Conservation (phyloP, 2,113 vertebrate genomes). For the Perca schrenkii region DNA sequence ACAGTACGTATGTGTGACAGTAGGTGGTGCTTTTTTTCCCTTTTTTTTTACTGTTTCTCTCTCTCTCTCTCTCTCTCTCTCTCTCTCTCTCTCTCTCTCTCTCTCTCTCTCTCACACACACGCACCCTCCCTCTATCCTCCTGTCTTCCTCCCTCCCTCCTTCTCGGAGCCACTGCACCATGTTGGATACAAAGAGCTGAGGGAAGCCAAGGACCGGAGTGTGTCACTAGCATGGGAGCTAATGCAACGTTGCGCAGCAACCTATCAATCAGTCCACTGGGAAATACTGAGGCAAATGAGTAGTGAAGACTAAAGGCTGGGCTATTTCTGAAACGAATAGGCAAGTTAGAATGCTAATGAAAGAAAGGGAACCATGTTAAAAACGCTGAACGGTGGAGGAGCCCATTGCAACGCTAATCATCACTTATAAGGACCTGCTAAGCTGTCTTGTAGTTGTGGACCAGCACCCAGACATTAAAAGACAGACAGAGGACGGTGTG, state of each 20-base stretch:
- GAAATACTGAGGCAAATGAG: slow-evolving; percentile 45
- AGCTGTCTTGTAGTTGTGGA: slow-evolving; percentile 60
- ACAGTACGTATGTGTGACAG: slow-evolving; percentile 44
- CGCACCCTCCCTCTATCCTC: slow-evolving; percentile 26
- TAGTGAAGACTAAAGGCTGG: slow-evolving; percentile 18
- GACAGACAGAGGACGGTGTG: slow-evolving; percentile 61
- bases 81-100: slow-evolving; percentile 16
- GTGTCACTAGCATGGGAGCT: slow-evolving; percentile 77
- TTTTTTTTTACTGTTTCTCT: slow-evolving; percentile 41
- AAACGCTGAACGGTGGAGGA: slow-evolving; percentile 50
- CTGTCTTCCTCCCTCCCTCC: slow-evolving; percentile 48
- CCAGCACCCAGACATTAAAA: slow-evolving; percentile 31
- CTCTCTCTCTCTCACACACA: not conserved
- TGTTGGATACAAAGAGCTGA: slow-evolving; percentile 83
- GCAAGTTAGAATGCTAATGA: slow-evolving; percentile 54
- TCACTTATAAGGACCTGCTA: slow-evolving; percentile 61
- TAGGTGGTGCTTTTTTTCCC: slow-evolving; percentile 71
- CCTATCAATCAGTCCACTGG: slow-evolving; percentile 59
- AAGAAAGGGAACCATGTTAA: slow-evolving; percentile 54
- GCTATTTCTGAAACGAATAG: slow-evolving; percentile 27
- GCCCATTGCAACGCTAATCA: slow-evolving; percentile 55
- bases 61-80: slow-evolving; percentile 8
- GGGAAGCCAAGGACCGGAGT: slow-evolving; percentile 67
- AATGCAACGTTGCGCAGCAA: slow-evolving; percentile 66
- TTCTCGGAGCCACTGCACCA: slow-evolving; percentile 78